These are phyloP conservation scores for Hassar affinis DNA, from an alignment of 2,113 vertebrate genomes.

Conservation along the genomic window DNA sequence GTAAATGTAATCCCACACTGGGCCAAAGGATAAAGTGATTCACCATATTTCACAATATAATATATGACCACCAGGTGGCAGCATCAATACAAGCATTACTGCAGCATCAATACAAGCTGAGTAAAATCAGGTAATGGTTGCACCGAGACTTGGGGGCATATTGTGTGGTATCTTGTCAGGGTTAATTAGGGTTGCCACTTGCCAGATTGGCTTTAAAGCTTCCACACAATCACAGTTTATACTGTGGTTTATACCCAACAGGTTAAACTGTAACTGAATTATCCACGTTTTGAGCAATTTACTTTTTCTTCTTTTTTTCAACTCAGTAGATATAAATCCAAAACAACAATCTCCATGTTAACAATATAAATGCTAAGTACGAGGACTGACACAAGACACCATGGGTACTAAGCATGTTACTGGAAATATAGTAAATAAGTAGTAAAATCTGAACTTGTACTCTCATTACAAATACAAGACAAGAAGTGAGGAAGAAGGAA, in stretches of 20 bases:
- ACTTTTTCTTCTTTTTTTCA: background rate
- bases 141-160: background rate
- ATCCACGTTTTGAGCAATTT: background rate
- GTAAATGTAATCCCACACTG: no score
- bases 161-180: background rate
- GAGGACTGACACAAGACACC: background rate
- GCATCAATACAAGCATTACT: background rate
- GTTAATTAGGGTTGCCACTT: background rate
- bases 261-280: background rate
- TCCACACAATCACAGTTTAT: background rate
- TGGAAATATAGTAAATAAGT: background rate
- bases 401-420: background rate
- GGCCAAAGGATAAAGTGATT: no score
- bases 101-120: background rate
- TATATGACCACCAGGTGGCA: conserved; percentile 4
- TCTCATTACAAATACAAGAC: no score
- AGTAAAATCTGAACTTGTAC: no score
- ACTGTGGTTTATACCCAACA: background rate
- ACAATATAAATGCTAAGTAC: background rate
- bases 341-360: no score
- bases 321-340: no score
- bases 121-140: background rate
- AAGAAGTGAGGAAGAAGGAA: no score
- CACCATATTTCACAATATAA: no score
- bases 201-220: background rate